Evolutionary conservation across 2,797 vertebrate genomes (phyloP).

Genomic region (Ptychobarbus kaznakovi): DNA sequence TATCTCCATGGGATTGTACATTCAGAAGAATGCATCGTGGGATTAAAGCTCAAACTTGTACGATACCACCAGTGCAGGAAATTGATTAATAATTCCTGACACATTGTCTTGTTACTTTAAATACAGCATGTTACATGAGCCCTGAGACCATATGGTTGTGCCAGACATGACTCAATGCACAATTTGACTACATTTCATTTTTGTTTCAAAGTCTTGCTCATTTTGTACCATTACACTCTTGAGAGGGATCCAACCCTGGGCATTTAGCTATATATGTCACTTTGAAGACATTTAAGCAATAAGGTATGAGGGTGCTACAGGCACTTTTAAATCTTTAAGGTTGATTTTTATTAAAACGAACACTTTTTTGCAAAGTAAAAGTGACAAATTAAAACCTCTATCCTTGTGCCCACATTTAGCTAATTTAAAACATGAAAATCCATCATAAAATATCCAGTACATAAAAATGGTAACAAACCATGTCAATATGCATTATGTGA

Average conservation of each 20-base stretch:
- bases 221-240: neutral
- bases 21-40: slow-evolving; percentile 7
- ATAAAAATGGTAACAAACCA: neutral
- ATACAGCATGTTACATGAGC: slow-evolving; percentile 15
- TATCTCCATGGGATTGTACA: slow-evolving; percentile 1
- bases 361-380: neutral
- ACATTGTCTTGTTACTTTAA: slow-evolving; percentile 25
- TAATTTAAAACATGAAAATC: neutral
- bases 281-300: slow-evolving; percentile 44
- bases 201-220: neutral
- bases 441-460: neutral
- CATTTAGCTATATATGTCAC: slow-evolving; percentile 50
- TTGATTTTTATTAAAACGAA: neutral
- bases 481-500: neutral
- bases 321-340: neutral
- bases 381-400: neutral
- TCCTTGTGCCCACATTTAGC: neutral
- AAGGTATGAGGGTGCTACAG: neutral
- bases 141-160: neutral
- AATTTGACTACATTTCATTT: neutral
- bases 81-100: slow-evolving; percentile 2
- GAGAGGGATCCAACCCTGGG: slow-evolving; percentile 11
- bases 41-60: slow-evolving; percentile 11
- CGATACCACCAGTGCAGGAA: neutral
- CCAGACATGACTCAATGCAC: neutral